Evolutionary conservation across 2,797 vertebrate species (phyloP), one percentile per base, ranked within the genome.

Genomic region (Argyrosomus regius): DNA sequence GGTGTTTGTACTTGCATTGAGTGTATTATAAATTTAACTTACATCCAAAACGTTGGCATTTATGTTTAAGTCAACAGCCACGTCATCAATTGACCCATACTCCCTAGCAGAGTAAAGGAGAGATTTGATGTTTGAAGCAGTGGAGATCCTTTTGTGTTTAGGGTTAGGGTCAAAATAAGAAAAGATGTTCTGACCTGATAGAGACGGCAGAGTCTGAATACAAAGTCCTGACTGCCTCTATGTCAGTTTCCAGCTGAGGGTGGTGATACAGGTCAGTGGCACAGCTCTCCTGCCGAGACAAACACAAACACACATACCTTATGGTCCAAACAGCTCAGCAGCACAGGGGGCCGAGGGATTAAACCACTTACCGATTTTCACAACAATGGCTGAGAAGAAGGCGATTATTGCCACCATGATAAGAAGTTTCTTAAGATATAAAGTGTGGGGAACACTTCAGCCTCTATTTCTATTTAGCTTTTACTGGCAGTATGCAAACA

Each of bases 11-110:
- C 14, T 14, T 62, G 9, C 1, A 46, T 20, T 20, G 4, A 64
- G 10, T 9, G 7, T 17, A 26, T 53, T 24, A 31, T 14, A 22
- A 20, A 73, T 39, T 66, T 3, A 76, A 96, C 97, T 97, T 93
- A 98, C 97, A 93, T 97, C 95, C 67, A 98, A 91, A 92, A 98
- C 94, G 91, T 94, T 95, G 87, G 96, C 91, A 84, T 97, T 97
- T 84, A 99, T 95, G 3, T 97, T 96, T 45, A 99, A 92, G 91
- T 99, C 97, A 9, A 99, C 95, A 87, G 99, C 98, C 94, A 98
- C 95, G 0, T 96, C 96, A 18, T 98, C 97, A 3, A 99, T 97
- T 60, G 96, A 96, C 48, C 94, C 95, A 35, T 97, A 97, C 83
- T 98, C 97, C 90, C 97, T 99, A 85, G 0, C 28, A 80, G 50